Evolutionary conservation across 2,113 vertebrate genomes (phyloP).

Genomic region (Catagonus wagneri): DNA sequence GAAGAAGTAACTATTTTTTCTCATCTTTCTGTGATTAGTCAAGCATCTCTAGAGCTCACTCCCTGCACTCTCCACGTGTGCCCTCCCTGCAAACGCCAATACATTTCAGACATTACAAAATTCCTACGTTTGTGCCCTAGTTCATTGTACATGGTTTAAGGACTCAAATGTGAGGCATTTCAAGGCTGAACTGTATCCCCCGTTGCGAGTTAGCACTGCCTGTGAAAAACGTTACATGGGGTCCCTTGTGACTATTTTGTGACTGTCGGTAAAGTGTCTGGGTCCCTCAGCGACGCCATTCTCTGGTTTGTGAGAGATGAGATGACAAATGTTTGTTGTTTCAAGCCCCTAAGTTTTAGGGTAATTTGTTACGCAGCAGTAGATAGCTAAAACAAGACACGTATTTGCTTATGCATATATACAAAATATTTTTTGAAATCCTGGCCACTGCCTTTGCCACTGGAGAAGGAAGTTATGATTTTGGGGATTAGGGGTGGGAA

Average conservation of each 20-base stretch:
- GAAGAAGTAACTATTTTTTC: not conserved
- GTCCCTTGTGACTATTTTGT: not conserved
- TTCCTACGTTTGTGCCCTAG: not conserved
- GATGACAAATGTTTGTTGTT: not conserved
- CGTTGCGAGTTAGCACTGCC: too few species aligned
- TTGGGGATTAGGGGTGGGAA: not conserved
- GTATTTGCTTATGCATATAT: not conserved
- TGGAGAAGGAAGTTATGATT: not conserved
- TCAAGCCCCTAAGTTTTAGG: not conserved
- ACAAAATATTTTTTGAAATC: conserved; percentile 3
- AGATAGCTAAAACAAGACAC: not conserved
- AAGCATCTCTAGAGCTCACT: not conserved
- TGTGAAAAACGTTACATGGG: not conserved
- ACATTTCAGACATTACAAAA: not conserved
- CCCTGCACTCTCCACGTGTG: not conserved
- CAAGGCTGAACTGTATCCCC: not conserved
- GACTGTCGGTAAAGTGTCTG: too few species aligned
- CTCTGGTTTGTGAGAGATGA: not conserved
- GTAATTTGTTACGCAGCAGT: not conserved
- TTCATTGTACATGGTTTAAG: not conserved
- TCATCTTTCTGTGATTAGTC: not conserved
- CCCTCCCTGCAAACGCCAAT: not conserved
- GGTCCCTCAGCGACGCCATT: too few species aligned
- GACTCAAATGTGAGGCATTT: not conserved
- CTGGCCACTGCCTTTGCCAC: not conserved